A percentile compares a stretch with the other conserved stretches of the same genome.
Conservation (phyloP, 2,888 invertebrate genomes). For the Parnassius orleans region DNA sequence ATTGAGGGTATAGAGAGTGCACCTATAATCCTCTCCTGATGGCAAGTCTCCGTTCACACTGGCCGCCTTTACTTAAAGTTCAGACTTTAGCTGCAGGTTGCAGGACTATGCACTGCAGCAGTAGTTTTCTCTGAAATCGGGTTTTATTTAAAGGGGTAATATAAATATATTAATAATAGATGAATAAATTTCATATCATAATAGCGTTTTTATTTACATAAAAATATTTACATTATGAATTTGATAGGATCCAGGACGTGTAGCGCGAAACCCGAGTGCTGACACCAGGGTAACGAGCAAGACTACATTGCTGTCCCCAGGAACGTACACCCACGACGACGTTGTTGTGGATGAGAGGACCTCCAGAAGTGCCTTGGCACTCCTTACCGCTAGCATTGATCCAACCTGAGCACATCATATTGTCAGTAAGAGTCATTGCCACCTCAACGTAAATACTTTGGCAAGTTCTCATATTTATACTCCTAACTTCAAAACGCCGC, state of each 20-base stretch:
- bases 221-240: slow-evolving; percentile 25
- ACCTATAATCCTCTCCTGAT: no score
- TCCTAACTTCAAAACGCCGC: slow-evolving; percentile 46
- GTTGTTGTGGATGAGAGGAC: slow-evolving; percentile 54
- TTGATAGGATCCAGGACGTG: slow-evolving; percentile 32
- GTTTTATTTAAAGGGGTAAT: no score
- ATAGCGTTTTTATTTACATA: no score
- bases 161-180: no score
- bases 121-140: no score
- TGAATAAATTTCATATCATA: no score
- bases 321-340: slow-evolving; percentile 41
- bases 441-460: slow-evolving; percentile 36
- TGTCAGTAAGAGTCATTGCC: slow-evolving; percentile 38
- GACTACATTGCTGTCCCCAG: slow-evolving; percentile 46
- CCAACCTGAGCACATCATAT: slow-evolving; percentile 60
- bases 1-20: no score
- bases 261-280: slow-evolving; percentile 32
- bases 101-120: no score
- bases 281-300: slow-evolving; percentile 34
- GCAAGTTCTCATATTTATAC: slow-evolving; percentile 42
- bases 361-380: slow-evolving; percentile 59
- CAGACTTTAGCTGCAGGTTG: no score
- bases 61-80: no score
- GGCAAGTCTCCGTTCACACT: no score
- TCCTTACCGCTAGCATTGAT: slow-evolving; percentile 58